Conservation (phyloP, 2,888 invertebrate species). For the Luperina testacea region DNA sequence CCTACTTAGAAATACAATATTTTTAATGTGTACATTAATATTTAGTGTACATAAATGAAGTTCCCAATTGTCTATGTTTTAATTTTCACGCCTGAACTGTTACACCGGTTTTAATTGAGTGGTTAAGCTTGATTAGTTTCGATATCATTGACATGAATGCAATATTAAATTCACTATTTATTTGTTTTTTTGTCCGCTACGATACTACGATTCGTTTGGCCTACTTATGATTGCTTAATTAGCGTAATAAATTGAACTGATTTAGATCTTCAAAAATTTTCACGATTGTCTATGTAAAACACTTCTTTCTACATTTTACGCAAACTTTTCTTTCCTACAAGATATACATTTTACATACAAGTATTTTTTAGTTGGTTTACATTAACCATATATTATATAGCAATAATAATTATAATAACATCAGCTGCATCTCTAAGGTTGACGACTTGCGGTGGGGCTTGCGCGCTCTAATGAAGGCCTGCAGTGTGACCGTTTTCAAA, state of each 20-base stretch:
- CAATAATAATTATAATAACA: not conserved
- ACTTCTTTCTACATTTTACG: constrained; percentile 3
- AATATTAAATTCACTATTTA: constrained; percentile 20
- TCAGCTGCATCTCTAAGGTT: not conserved
- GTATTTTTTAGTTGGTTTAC: constrained; percentile 19
- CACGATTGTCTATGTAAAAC: not conserved
- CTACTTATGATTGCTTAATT: constrained; percentile 16
- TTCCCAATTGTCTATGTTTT: constrained; percentile 24
- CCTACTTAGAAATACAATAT: not conserved
- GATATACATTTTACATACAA: not conserved
- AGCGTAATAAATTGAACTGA: constrained; percentile 14
- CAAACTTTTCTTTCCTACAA: not conserved
- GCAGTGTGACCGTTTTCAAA: too few species aligned
- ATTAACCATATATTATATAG: constrained; percentile 18
- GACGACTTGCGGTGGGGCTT: not conserved
- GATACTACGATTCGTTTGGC: constrained; percentile 12
- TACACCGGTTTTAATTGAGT: constrained; percentile 38
- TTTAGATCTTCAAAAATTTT: constrained; percentile 3
- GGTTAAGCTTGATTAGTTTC: constrained; percentile 42
- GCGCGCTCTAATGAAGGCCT: not conserved
- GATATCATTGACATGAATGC: constrained; percentile 47
- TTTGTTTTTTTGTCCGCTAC: not conserved
- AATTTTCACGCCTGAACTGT: constrained; percentile 37
- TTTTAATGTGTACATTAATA: constrained; percentile 18
- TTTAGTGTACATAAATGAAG: constrained; percentile 30